Conservation (phyloP, 2,888 invertebrate genomes). For the Hecatera dysodea region DNA sequence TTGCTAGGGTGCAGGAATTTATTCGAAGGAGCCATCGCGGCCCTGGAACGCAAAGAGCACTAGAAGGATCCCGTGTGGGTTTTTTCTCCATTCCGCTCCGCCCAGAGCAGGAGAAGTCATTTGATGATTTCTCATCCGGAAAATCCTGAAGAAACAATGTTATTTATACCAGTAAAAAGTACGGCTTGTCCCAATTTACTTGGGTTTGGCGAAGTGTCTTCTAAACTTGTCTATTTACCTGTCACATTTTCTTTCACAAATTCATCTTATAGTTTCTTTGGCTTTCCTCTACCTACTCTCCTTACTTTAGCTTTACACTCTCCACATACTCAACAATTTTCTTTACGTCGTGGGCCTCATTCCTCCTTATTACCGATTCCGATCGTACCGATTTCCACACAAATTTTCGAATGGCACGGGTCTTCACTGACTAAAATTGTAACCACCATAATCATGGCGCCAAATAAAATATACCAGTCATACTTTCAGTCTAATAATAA, state of each 20-base stretch:
- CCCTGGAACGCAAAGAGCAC: too few species aligned
- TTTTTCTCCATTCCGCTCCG: too few species aligned
- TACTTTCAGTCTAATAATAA: conserved; percentile 41
- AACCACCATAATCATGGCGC: conserved; percentile 26
- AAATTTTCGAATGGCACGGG: neutral
- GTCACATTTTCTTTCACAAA: neutral
- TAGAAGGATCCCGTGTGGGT: too few species aligned
- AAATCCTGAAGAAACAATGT: too few species aligned
- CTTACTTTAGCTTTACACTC: too few species aligned
- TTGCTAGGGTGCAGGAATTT: too few species aligned
- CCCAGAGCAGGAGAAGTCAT: too few species aligned
- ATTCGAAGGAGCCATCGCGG: too few species aligned
- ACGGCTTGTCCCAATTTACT: neutral
- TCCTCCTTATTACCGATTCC: neutral
- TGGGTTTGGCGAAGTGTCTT: neutral
- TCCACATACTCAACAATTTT: neutral
- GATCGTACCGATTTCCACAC: neutral
- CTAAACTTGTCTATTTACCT: neutral
- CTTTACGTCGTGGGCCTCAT: neutral
- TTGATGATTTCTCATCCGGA: too few species aligned
- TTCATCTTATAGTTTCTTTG: neutral
- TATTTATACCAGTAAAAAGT: neutral
- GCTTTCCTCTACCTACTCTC: neutral
- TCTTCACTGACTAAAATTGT: conserved; percentile 18
- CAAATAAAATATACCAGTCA: conserved; percentile 35